phyloP scores from a whole-genome alignment of 2,113 vertebrate genomes.

The Macquaria australasica region DNA sequence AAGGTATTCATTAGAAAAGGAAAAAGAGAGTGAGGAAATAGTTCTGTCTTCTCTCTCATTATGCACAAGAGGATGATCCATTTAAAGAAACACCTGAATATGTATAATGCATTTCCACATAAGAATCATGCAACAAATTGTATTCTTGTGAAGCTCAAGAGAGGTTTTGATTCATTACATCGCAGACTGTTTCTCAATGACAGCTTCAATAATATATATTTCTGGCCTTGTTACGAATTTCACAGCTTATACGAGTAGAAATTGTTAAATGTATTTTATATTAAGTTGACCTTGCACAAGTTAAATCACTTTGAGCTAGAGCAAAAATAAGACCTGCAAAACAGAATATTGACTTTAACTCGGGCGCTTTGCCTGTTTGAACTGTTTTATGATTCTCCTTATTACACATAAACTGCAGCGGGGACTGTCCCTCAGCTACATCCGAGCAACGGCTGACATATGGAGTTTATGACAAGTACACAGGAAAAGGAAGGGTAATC shows the following conservation, averaged over 20 bases:
- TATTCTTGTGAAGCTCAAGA: not conserved
- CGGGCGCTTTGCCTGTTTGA: not conserved
- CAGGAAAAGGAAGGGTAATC: slow-evolving; percentile 29
- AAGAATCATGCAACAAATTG: not conserved
- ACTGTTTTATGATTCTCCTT: not conserved
- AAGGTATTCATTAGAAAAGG: not conserved
- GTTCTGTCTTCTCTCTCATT: not conserved
- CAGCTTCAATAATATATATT: not conserved
- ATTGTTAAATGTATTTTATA: not conserved
- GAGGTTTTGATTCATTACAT: not conserved
- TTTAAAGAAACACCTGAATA: not conserved
- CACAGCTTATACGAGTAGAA: not conserved
- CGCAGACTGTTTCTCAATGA: not conserved
- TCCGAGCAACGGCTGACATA: not conserved
- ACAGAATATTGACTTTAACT: not conserved
- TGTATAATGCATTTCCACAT: not conserved
- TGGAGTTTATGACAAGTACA: slow-evolving; percentile 5
- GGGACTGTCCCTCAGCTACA: not conserved
- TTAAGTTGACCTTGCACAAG: not conserved
- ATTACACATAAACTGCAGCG: not conserved
- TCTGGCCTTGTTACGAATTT: not conserved
- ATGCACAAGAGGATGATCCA: not conserved
- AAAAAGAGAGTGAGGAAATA: not conserved
- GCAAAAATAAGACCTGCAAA: not conserved
- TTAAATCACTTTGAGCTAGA: not conserved